Base-by-base conservation (phyloP, 2,888 invertebrate genomes). In the Oligia fasciuncula region DNA sequence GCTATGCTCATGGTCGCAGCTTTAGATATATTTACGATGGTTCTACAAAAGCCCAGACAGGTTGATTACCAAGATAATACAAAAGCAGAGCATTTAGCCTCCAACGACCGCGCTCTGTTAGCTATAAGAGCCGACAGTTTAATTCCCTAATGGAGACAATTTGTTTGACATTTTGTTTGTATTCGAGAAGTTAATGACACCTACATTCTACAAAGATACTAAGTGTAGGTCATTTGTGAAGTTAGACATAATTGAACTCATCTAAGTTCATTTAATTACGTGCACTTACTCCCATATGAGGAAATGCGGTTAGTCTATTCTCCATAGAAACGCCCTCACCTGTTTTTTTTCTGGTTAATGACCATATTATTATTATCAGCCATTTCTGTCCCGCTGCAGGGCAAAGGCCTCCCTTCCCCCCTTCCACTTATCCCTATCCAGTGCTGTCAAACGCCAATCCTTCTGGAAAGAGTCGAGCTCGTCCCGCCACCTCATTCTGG, bases 31-130 rank as follows among this genome's bases (percentile, higher is more conserved):
- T 75, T 81, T 62, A 75, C 57, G n/a, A 68, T 63, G 23, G 13
- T 14, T 68, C 23, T 67, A n/a, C 49, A 63, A 49, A 29, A 68
- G 14, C 46, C 4, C 4, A 13, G 17, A 80, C 60, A 68, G 17
- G 46, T 54, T 76, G 68, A 76, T 57, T n/a, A 57, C 40, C 23
- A 54, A 68, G 62, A 82, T 76, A 49, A 54, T 49, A 68, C 35
- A 57, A 40, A 60, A 49, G 54, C 54, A 68, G 19, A 40, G 3
- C 11, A 57, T 54, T 57, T 23, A 14, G 5, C 5, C 67, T 14
- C 46, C 62, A 54, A 35, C 14, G 5, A 49, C 2, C 40, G 35
- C 29, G 83, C 83, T 77, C 49, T 77, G 77, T 57, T 77, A 49
- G 40, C 29, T 49, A 35, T 63, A 2, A 49, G 9, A 82, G 46